These are phyloP conservation scores for Pristionchus exspectatus DNA, from an alignment of 2,888 invertebrate genomes.

Conservation along the genomic window DNA sequence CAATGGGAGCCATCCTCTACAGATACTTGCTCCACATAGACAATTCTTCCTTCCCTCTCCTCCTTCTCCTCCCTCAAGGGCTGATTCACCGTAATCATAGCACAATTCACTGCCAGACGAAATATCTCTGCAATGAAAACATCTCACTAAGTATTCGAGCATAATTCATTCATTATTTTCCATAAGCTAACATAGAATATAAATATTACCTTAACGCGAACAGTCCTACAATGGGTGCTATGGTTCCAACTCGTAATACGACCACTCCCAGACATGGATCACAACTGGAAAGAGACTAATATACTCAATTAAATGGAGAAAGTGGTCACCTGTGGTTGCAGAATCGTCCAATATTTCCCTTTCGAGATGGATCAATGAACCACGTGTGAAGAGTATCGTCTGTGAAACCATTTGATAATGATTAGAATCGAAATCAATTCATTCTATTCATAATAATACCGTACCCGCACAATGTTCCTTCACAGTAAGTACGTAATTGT, in stretches of 20 bases:
- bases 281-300: constrained; percentile 57
- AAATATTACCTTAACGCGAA: constrained; percentile 63
- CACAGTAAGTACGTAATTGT: constrained; percentile 73
- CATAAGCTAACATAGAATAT: constrained; percentile 63
- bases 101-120: constrained; percentile 69
- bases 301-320: neutral
- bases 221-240: constrained; percentile 67
- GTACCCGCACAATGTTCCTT: constrained; percentile 65
- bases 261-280: constrained; percentile 71
- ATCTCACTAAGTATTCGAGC: neutral
- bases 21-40: constrained; percentile 58
- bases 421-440: neutral
- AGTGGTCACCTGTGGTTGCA: constrained; percentile 65
- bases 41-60: constrained; percentile 56
- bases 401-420: neutral
- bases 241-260: constrained; percentile 65
- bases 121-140: constrained; percentile 57
- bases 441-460: neutral
- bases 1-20: constrained; percentile 62
- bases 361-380: constrained; percentile 66
- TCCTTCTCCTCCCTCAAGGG: constrained; percentile 37
- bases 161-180: constrained; percentile 58
- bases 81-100: constrained; percentile 69
- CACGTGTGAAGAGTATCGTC: constrained; percentile 34
- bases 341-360: constrained; percentile 73